These are phyloP conservation scores for Carcina quercana DNA, from an alignment of 2,888 invertebrate genomes.

Conservation along the genomic window DNA sequence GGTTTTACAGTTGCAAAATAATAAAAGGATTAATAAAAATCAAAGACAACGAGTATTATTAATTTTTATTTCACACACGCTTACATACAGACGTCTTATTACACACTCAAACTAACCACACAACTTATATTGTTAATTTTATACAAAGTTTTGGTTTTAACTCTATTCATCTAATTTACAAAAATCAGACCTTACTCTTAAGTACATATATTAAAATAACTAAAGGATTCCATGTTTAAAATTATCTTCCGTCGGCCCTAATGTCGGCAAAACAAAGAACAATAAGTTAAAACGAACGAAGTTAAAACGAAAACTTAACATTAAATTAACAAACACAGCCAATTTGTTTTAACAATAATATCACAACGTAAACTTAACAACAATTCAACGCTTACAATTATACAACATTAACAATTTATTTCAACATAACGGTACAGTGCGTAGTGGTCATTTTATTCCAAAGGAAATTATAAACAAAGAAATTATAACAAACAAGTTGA, in stretches of 20 bases:
- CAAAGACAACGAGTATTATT: conserved; percentile 29
- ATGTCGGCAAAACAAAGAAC: conserved; percentile 59
- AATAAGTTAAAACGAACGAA: conserved; percentile 27
- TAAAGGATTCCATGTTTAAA: not conserved
- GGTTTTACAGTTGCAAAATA: too few species aligned
- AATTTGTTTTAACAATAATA: conserved; percentile 45
- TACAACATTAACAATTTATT: conserved; percentile 44
- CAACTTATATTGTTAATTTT: conserved; percentile 77
- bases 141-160: conserved; percentile 75
- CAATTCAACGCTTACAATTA: conserved; percentile 64
- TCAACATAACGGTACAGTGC: conserved; percentile 37
- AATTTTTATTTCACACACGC: conserved; percentile 34
- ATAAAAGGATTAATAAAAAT: too few species aligned
- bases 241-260: conserved; percentile 36
- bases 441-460: conserved; percentile 56
- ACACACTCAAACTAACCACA: conserved; percentile 32
- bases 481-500: conserved; percentile 15
- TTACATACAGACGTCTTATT: conserved; percentile 37
- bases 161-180: conserved; percentile 40
- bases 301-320: conserved; percentile 72
- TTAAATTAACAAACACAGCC: conserved; percentile 75
- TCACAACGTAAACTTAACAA: conserved; percentile 62
- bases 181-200: conserved; percentile 21
- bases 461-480: not conserved
- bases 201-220: conserved; percentile 13